Evolutionary conservation across 2,113 vertebrate species (phyloP).

Genomic region (Brienomyrus longianalis): DNA sequence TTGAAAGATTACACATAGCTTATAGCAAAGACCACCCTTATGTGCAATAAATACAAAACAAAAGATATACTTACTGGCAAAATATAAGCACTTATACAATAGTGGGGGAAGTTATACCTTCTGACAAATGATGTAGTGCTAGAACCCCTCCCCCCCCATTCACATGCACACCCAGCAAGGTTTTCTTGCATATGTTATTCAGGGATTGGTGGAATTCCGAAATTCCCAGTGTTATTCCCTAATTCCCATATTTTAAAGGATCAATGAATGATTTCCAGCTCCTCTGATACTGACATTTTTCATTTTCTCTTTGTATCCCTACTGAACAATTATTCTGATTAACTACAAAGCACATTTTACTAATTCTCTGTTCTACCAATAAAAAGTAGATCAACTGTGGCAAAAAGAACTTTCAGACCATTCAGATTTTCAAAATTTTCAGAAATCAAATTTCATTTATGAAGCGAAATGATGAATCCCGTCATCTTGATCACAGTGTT

Average conservation of each 20-base stretch:
- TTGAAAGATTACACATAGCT: neutral
- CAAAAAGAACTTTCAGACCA: neutral
- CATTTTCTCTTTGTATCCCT: neutral
- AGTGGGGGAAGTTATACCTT: neutral
- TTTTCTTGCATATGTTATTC: neutral
- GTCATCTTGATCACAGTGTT: neutral
- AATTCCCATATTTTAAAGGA: neutral
- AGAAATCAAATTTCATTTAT: neutral
- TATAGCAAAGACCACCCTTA: neutral
- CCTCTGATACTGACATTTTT: neutral
- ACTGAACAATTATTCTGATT: neutral
- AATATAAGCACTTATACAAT: neutral
- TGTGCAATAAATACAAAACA: neutral
- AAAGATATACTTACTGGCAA: neutral
- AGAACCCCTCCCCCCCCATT: neutral
- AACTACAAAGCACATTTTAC: neutral
- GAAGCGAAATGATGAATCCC: neutral
- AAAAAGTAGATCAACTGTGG: neutral
- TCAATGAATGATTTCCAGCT: neutral
- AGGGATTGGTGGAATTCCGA: neutral
- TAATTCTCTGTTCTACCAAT: neutral
- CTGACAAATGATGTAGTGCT: neutral
- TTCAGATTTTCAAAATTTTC: neutral
- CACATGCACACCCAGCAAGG: neutral
- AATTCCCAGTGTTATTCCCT: neutral